Base-by-base conservation (phyloP, 2,888 invertebrate genomes). In the Maniola hyperantus region DNA sequence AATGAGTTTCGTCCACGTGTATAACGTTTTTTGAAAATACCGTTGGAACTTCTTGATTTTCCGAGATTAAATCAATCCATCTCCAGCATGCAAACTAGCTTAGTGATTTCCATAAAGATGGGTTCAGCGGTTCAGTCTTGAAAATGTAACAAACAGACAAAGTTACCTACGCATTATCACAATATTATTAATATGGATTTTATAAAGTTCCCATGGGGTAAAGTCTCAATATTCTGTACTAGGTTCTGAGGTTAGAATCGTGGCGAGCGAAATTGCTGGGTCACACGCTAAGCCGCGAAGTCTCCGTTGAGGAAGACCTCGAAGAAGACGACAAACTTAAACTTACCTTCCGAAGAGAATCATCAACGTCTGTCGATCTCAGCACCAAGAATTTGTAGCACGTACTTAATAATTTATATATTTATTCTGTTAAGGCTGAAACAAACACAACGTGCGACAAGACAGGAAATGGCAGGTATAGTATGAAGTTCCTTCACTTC, bases 241-340 rank as follows among this genome's bases (percentile, higher is more conserved):
- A 96, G 96, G 94, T 96, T 93, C 94, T 96, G 95, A 95, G 95
- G 87, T 85, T 96, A 87, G 95, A 95, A 81, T 94, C 94, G 70
- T 94, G 94, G 93, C 94, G 89, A 85, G 93, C 91, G 83, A 94
- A 92, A 77, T 93, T 92, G 83, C 93, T 91, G 88, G 94, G 92
- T 71, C 88, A 81, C 67, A 75, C 83, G 26, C 83, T 85, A 69
- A 79, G 85, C 59, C 87, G 89, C 71, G 83, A 88, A 33, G 79
- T 87, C 65, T 89, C 88, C 2, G 77, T 85, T 53, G 91, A 91
- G 70, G 91, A 92, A 39, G 90, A 91, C 66, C 71, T 87, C 0
- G 88, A 88, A 46, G 91, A 91, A 67, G 88, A 89, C 72, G 89
- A 91, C 71, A 87, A 88, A 75, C 77, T 90, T 53, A 87, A 85